These are phyloP conservation scores for Zosterops japonicus DNA, from an alignment of 2,113 vertebrate genomes.

Conservation along the genomic window DNA sequence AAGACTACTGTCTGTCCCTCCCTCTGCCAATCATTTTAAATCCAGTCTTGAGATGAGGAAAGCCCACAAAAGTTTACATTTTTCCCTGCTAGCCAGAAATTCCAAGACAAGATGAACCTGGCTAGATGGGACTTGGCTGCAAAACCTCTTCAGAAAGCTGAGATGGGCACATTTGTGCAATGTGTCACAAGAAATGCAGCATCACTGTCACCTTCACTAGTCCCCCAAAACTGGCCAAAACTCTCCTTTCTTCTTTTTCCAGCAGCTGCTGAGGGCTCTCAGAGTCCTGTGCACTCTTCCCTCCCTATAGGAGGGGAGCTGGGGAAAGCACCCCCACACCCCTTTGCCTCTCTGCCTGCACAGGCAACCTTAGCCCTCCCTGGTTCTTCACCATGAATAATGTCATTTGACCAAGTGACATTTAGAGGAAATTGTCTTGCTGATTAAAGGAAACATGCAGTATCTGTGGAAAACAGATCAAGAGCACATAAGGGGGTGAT, in stretches of 20 bases:
- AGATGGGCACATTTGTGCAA: fast-evolving
- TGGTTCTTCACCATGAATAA: fast-evolving
- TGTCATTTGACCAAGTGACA: not conserved
- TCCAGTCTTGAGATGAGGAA: not conserved
- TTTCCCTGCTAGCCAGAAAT: not conserved
- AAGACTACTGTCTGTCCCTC: not conserved
- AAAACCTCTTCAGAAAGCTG: not conserved
- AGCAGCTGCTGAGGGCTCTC: not conserved
- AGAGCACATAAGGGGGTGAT: not conserved
- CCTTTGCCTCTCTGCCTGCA: not conserved
- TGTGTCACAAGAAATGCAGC: not conserved
- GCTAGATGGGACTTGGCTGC: fast-evolving
- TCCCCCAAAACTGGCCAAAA: not conserved
- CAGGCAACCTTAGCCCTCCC: not conserved
- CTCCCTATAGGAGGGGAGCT: not conserved
- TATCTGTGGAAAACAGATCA: not conserved
- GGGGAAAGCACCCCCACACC: fast-evolving
- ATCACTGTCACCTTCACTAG: not conserved
- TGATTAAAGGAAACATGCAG: not conserved
- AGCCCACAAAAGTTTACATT: not conserved
- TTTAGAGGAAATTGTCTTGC: not conserved
- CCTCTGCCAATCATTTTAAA: not conserved
- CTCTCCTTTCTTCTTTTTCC: not conserved
- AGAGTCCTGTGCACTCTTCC: not conserved
- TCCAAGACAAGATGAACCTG: not conserved